Conservation (phyloP, 2,888 invertebrate species). For the Xestoiulus laeticollis region DNA sequence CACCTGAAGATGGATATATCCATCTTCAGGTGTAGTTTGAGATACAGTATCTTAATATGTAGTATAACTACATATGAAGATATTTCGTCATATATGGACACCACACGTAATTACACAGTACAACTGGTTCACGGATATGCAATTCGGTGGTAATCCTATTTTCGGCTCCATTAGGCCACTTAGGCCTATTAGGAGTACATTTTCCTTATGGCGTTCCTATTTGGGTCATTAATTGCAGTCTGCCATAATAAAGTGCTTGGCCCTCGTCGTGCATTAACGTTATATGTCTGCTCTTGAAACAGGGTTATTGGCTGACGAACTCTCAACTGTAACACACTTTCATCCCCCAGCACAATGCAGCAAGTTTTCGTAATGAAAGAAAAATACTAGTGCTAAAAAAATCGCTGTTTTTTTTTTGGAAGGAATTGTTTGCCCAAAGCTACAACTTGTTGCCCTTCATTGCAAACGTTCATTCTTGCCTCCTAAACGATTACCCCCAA, state of each 20-base stretch:
- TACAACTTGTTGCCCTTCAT: constrained; percentile 26
- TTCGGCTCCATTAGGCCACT: neutral
- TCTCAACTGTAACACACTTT: constrained; percentile 19
- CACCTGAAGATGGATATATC: too few relatives aligned
- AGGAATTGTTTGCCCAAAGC: neutral
- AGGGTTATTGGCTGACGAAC: constrained; percentile 26
- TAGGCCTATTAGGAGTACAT: neutral
- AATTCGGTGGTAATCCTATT: neutral
- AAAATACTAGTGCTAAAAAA: neutral
- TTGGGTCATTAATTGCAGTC: constrained; percentile 26
- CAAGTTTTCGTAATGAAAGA: neutral
- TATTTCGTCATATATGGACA: too few relatives aligned
- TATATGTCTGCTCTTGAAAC: neutral
- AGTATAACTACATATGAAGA: too few relatives aligned
- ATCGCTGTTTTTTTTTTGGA: neutral
- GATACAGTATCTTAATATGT: too few relatives aligned
- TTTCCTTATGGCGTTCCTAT: neutral
- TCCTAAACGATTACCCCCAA: neutral
- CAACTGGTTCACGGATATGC: neutral
- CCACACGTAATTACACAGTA: too few relatives aligned
- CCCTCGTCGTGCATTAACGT: neutral
- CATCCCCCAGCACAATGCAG: neutral
- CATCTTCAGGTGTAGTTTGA: too few relatives aligned
- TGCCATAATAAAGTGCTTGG: neutral
- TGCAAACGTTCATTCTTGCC: neutral